phyloP scores from a whole-genome alignment of 2,888 invertebrate species.

The Leucozona laternaria region DNA sequence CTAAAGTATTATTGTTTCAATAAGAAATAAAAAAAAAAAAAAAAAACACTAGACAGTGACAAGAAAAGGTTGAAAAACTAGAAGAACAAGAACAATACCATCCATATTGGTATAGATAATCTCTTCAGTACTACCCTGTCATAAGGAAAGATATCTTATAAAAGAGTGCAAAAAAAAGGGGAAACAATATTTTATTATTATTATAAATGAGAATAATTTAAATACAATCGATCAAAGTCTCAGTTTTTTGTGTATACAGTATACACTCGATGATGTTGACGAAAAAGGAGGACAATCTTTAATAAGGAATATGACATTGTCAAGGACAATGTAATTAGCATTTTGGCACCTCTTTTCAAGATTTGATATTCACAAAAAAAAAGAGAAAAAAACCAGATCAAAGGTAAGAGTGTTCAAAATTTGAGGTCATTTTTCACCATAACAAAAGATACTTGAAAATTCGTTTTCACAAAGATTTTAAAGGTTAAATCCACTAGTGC shows the following conservation, averaged over 20 bases:
- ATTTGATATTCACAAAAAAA: not conserved
- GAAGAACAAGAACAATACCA: slow-evolving; percentile 61
- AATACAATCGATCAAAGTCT: slow-evolving; percentile 75
- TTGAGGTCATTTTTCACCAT: slow-evolving; percentile 46
- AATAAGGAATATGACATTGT: slow-evolving; percentile 51
- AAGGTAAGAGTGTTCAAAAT: slow-evolving; percentile 65
- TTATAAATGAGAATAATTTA: slow-evolving; percentile 70
- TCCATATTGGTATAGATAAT: slow-evolving; percentile 52
- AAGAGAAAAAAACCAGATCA: slow-evolving; percentile 44
- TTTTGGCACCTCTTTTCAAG: slow-evolving; percentile 68
- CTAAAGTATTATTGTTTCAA: slow-evolving; percentile 57
- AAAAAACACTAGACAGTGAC: slow-evolving; percentile 27
- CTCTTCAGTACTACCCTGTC: slow-evolving; percentile 38
- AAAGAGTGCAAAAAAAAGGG: not conserved
- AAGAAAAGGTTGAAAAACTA: slow-evolving; percentile 61
- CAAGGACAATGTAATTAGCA: slow-evolving; percentile 72
- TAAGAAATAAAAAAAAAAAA: slow-evolving; percentile 36
- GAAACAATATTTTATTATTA: not conserved
- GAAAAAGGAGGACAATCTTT: slow-evolving; percentile 37
- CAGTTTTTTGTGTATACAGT: slow-evolving; percentile 20
- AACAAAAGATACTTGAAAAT: slow-evolving; percentile 54
- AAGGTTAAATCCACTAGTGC: slow-evolving; percentile 32
- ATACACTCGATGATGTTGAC: slow-evolving; percentile 44
- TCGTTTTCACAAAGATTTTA: slow-evolving; percentile 33
- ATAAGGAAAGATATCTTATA: slow-evolving; percentile 18